phyloP scores from a whole-genome alignment of 2,113 vertebrate species.

The Acinonyx jubatus region DNA sequence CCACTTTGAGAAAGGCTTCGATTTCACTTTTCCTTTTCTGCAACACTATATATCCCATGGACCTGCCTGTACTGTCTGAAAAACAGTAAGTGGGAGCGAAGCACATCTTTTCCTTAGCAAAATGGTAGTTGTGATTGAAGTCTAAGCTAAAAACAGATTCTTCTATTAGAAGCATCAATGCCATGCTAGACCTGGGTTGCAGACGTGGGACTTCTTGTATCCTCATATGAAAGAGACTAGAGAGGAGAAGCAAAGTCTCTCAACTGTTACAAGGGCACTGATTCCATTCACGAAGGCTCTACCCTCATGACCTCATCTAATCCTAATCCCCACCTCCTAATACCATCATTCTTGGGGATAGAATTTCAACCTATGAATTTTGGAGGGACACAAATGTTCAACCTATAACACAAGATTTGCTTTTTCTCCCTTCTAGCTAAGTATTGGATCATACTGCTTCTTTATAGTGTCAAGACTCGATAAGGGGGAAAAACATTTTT shows the following conservation, averaged over 20 bases:
- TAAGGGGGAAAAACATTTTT: neutral
- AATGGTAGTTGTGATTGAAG: neutral
- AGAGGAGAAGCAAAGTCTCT: no score
- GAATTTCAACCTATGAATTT: neutral
- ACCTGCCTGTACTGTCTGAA: neutral
- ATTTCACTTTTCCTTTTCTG: neutral
- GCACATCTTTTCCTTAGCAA: neutral
- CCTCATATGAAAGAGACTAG: neutral
- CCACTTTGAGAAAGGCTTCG: neutral
- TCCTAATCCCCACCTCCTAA: neutral
- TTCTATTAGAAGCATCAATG: neutral
- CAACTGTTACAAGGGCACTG: neutral
- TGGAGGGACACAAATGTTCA: neutral
- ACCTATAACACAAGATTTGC: neutral
- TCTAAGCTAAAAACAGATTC: neutral
- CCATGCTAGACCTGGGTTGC: neutral
- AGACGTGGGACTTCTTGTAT: neutral
- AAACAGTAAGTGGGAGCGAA: neutral
- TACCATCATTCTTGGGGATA: neutral
- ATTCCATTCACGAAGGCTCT: neutral
- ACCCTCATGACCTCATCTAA: neutral
- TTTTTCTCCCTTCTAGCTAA: neutral
- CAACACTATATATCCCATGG: neutral
- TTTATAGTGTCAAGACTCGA: neutral
- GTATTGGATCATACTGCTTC: neutral